phyloP scores from a whole-genome alignment of 2,797 vertebrate genomes.

The Mus minutoides region DNA sequence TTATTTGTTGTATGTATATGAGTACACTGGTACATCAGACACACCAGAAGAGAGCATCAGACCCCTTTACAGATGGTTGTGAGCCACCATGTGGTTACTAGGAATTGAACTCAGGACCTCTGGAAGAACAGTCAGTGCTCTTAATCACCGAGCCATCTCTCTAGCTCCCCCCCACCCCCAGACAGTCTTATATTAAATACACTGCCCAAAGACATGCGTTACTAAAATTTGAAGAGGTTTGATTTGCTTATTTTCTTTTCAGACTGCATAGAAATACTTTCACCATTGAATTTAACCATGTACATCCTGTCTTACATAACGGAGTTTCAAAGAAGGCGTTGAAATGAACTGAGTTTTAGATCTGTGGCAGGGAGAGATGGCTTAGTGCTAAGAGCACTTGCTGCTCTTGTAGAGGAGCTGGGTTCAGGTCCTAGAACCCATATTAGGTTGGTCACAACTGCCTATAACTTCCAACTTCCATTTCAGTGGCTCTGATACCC shows the following conservation, averaged over 20 bases:
- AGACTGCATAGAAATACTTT: slow-evolving; percentile 56
- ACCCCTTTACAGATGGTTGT: no score
- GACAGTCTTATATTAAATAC: slow-evolving; percentile 28
- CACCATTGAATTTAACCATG: not conserved
- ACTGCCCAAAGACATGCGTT: not conserved
- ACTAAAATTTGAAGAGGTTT: slow-evolving; percentile 45
- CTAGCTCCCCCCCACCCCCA: not conserved
- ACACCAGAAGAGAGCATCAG: no score
- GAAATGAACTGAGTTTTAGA: not conserved
- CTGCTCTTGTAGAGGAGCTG: not conserved
- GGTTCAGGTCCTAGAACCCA: not conserved
- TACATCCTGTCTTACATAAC: not conserved
- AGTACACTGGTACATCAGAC: no score
- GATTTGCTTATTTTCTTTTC: slow-evolving; percentile 55
- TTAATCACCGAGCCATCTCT: no score
- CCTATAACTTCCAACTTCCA: not conserved
- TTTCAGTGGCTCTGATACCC: not conserved
- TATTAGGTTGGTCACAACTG: not conserved
- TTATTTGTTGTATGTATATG: no score
- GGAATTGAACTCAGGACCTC: no score
- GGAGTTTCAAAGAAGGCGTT: slow-evolving; percentile 33
- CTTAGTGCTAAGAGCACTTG: not conserved
- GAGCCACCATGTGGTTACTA: no score
- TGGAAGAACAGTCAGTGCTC: no score
- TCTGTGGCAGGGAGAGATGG: not conserved